Evolutionary conservation across 2,797 vertebrate species (phyloP), one percentile per base, ranked within the genome.

Genomic region (Mionectes olivaceus): DNA sequence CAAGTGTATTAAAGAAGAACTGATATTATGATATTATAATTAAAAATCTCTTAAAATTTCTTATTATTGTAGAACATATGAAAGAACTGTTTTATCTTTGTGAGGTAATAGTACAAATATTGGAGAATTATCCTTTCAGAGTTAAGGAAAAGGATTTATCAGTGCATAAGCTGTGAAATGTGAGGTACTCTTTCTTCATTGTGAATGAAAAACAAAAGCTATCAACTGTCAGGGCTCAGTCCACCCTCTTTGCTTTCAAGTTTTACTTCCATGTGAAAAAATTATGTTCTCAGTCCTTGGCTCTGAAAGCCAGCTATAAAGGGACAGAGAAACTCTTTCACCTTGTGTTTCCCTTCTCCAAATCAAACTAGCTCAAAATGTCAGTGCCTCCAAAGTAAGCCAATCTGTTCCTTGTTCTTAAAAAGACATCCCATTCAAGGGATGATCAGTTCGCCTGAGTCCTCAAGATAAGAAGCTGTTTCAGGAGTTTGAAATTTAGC

Each of bases 221-320:
- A 35, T 79, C 65, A 70, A 19, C 67, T 90, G 69, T 82, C 86
- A 87, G 52, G 63, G 39, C 70, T 92, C 76, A 78, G n/a, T 90
- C 82, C 33, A 67, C 32, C 10, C 19, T 77, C 46, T 79, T 85
- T 78, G 19, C 85, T 93, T 96, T 95, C 63, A 90, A 73, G 70
- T 89, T 89, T 87, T 94, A 70, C 50, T 92, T 81, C 49, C 28
- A 15, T 33, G 23, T 86, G 77, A 87, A 89, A 78, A 94, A 94
- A 90, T 19, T 53, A 68, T 59, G 15, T 22, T 90, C 19, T 87
- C 63, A 59, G 55, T 83, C 52, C 39, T 59, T 73, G 59, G 28
- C 19, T 63, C 47, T 93, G 59, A 89, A 88, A 90, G 70, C 7
- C 74, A 90, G 14, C 33, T 83, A 33, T 82, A 87, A 84, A 89